phyloP scores from a whole-genome alignment of 2,113 vertebrate species.

The Acrocephalus arundinaceus region DNA sequence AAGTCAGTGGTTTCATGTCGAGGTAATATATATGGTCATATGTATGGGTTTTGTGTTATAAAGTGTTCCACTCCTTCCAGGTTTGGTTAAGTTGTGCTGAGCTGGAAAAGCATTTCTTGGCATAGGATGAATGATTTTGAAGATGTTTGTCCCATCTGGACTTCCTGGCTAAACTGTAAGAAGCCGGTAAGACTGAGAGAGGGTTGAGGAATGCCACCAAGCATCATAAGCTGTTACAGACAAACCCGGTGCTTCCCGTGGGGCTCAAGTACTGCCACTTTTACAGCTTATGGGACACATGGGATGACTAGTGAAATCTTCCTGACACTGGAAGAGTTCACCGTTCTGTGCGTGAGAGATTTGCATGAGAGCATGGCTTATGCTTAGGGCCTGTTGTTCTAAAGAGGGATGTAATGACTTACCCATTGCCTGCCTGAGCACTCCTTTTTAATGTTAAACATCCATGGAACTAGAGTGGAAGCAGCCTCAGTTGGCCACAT shows the following conservation, averaged over 20 bases:
- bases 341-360: background rate
- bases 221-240: background rate
- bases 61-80: background rate
- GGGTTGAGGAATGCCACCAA: background rate
- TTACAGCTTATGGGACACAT: background rate
- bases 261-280: background rate
- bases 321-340: background rate
- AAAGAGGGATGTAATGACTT: constrained; percentile 56
- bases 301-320: constrained; percentile 2
- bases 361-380: constrained; percentile 42
- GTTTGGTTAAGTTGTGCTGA: background rate
- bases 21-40: background rate
- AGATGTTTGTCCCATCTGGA: background rate
- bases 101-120: background rate
- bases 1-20: background rate
- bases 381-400: constrained; percentile 44
- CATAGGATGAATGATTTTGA: background rate
- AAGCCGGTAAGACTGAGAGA: background rate
- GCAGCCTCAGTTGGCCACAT: constrained; percentile 1
- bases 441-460: constrained; percentile 58
- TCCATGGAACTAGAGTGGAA: background rate
- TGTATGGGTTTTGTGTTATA: background rate
- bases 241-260: background rate
- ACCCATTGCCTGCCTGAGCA: constrained; percentile 9
- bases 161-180: background rate